These are phyloP conservation scores for Ceryle rudis DNA, from an alignment of 2,797 vertebrate species.

Conservation along the genomic window DNA sequence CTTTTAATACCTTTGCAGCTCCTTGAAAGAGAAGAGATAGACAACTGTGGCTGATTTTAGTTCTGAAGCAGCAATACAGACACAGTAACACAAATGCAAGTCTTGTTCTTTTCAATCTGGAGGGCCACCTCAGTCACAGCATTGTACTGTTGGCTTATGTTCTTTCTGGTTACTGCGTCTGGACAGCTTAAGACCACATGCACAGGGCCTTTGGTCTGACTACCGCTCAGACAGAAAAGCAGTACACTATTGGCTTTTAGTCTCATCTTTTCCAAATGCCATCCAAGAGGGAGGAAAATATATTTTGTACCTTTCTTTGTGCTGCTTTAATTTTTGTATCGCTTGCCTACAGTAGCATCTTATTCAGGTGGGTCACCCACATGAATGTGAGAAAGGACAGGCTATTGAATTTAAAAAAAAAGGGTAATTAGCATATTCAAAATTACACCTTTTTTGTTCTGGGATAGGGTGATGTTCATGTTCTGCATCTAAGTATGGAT, in stretches of 20 bases:
- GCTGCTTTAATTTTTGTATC: neutral
- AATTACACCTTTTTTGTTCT: neutral
- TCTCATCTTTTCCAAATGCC: neutral
- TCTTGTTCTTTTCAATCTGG: neutral
- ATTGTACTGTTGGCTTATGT: neutral
- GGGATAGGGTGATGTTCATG: neutral
- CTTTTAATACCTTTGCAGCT: neutral
- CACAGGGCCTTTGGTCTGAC: neutral
- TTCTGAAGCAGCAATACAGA: neutral
- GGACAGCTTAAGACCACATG: neutral
- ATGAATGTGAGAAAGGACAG: neutral
- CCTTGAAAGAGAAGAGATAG: neutral
- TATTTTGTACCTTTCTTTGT: neutral
- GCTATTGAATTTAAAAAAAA: neutral
- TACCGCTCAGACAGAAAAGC: neutral
- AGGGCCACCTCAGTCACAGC: neutral
- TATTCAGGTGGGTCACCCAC: neutral
- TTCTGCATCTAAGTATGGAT: neutral
- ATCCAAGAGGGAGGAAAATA: neutral
- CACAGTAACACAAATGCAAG: neutral
- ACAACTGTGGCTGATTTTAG: neutral
- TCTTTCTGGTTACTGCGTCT: neutral
- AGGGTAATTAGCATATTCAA: neutral
- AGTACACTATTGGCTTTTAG: neutral
- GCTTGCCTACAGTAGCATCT: neutral